Percentiles rank a stretch among this genome's conserved stretches.
Evolutionary conservation across 2,888 invertebrate species (phyloP).

Genomic region (Stictocephala bisonia): DNA sequence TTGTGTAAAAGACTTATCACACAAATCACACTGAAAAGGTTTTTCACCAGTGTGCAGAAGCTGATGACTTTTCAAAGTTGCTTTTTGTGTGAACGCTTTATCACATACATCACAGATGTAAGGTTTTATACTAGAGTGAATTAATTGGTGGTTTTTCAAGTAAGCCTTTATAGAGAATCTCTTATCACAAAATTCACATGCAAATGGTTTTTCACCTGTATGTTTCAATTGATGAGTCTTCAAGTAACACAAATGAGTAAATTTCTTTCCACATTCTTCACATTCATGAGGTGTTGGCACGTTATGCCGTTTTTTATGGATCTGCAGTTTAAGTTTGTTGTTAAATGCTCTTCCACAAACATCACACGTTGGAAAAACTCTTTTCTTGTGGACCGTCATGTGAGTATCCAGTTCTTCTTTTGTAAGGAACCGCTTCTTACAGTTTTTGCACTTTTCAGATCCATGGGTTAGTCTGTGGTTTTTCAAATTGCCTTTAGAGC

Average conservation of each 20-base stretch:
- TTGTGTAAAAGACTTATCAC: constrained; percentile 36
- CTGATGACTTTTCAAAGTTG: constrained; percentile 32
- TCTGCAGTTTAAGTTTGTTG: constrained; percentile 27
- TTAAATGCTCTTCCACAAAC: constrained; percentile 32
- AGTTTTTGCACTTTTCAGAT: constrained; percentile 55
- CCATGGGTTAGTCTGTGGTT: constrained; percentile 30
- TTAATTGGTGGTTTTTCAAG: constrained; percentile 51
- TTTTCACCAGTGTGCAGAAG: constrained; percentile 28
- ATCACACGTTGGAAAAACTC: constrained; percentile 49
- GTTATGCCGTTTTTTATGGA: constrained; percentile 28
- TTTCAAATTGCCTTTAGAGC: constrained; percentile 6
- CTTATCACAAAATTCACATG: constrained; percentile 57
- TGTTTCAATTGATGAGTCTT: constrained; percentile 38
- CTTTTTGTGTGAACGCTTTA: constrained; percentile 33
- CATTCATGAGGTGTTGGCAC: constrained; percentile 37
- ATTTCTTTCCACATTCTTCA: constrained; percentile 38
- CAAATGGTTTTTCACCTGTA: constrained; percentile 53
- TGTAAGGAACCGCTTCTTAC: constrained; percentile 57
- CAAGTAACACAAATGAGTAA: constrained; percentile 31
- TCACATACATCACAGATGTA: constrained; percentile 36
- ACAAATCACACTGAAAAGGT: constrained; percentile 35
- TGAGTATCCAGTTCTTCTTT: constrained; percentile 56
- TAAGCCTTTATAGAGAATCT: constrained; percentile 51
- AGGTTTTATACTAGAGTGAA: constrained; percentile 29
- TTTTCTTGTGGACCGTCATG: constrained; percentile 55